Evolutionary conservation across 2,797 vertebrate species (phyloP), one percentile per base, ranked within the genome.

Genomic region (Acanthurus leucopareius): DNA sequence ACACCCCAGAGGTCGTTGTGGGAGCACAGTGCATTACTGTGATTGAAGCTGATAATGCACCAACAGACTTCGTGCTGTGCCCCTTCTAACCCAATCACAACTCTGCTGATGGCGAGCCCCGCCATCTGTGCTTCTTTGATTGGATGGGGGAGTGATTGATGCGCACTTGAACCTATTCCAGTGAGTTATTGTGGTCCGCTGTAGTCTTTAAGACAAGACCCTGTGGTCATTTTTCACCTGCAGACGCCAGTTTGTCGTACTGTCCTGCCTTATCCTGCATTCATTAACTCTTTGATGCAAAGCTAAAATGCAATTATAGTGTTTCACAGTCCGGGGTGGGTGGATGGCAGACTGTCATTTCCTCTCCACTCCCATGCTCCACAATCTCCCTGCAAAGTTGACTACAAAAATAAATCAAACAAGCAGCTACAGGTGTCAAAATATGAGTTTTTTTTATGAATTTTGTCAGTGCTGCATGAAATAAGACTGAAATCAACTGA

Each of bases 31-130:
- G 89, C 89, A 93, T 93, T 92, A 92, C 82, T 77, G 82, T 89
- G 92, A 93, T 93, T 92, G 90, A 91, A 92, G 85, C 89, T 45
- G 86, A 91, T 91, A 92, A 92, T 88, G 86, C 88, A 91, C 86
- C 82, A 85, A 87, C 88, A 87, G 89, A 86, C 84, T 90, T 84
- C 16, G 64, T 72, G 76, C 83, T 82, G 69, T 87, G 88, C 79
- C 84, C 88, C 80, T 81, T 85, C 83, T 91, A 93, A 92, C 91
- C 90, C 87, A 90, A 90, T 92, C 90, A 88, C 87, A 83, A 73
- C 86, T 80, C 63, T 75, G 81, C 86, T 85, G 87, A 92, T 88
- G 87, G 88, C 66, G 22, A 87, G 78, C 84, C 82, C 84, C 51
- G 32, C 88, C 86, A 79, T 90, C 90, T 88, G 76, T 84, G 84